Evolutionary conservation across 2,797 vertebrate genomes (phyloP).

Genomic region (Acanthis flammea): DNA sequence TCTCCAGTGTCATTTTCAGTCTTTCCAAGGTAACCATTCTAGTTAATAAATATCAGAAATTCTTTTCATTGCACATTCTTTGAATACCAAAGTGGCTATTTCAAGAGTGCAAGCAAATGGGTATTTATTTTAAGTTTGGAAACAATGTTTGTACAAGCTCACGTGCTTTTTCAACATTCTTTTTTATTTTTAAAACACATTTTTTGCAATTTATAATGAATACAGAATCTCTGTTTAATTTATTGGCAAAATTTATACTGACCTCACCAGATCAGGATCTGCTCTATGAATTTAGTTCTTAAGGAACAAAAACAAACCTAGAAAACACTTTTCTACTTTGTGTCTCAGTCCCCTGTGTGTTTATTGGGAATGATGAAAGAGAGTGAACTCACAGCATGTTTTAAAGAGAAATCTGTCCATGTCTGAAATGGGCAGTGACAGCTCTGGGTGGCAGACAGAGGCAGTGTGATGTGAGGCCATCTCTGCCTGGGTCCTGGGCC

Average conservation of each 20-base stretch:
- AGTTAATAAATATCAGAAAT: slow-evolving; percentile 52
- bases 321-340: neutral
- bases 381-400: neutral
- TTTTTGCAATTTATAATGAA: neutral
- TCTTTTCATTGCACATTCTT: slow-evolving; percentile 34
- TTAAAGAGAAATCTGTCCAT: rapidly evolving
- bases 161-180: neutral
- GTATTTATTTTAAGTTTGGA: slow-evolving; percentile 34
- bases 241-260: neutral
- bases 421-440: neutral
- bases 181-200: neutral
- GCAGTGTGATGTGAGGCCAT: neutral
- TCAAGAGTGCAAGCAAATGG: slow-evolving; percentile 25
- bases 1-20: neutral
- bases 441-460: neutral
- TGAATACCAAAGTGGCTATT: slow-evolving; percentile 7
- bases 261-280: neutral
- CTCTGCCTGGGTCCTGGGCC: rapidly evolving
- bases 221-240: neutral
- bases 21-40: neutral
- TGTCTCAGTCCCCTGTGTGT: neutral
- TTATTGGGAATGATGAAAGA: neutral
- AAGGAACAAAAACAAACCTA: neutral
- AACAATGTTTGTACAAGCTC: slow-evolving; percentile 24
- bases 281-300: neutral